phyloP scores from a whole-genome alignment of 2,113 vertebrate species.

The human region DNA sequence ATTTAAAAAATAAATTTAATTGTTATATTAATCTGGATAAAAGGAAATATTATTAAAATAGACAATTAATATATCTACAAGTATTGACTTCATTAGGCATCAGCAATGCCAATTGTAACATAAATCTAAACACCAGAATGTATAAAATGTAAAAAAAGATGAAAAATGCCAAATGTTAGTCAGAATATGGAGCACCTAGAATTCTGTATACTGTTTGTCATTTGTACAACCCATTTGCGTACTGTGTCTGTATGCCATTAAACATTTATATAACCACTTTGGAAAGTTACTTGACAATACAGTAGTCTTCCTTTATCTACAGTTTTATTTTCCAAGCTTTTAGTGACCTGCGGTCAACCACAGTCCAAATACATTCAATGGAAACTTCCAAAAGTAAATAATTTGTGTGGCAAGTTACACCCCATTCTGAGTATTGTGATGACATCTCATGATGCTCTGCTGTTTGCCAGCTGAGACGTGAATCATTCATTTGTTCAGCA shows the following conservation, averaged over 20 bases:
- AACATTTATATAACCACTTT: not conserved
- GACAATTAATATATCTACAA: not conserved
- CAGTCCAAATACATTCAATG: not conserved
- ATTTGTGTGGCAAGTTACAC: not conserved
- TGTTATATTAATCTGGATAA: too few relatives aligned
- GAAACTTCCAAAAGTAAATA: not conserved
- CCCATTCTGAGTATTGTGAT: not conserved
- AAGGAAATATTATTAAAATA: not conserved
- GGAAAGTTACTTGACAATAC: not conserved
- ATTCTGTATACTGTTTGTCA: not conserved
- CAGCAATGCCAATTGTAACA: not conserved
- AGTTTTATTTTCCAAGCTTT: not conserved
- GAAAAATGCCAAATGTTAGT: not conserved
- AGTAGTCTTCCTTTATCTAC: not conserved
- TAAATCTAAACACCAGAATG: not conserved
- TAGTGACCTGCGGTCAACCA: not conserved
- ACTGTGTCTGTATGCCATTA: not conserved
- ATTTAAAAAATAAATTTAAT: too few relatives aligned
- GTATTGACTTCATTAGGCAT: not conserved
- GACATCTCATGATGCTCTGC: not conserved
- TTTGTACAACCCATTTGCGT: not conserved
- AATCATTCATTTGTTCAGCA: not conserved
- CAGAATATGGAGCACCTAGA: not conserved
- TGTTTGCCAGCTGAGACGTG: not conserved
- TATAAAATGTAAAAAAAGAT: not conserved